Base-by-base conservation (phyloP, 2,113 vertebrate genomes). In the Sigmodon hispidus region DNA sequence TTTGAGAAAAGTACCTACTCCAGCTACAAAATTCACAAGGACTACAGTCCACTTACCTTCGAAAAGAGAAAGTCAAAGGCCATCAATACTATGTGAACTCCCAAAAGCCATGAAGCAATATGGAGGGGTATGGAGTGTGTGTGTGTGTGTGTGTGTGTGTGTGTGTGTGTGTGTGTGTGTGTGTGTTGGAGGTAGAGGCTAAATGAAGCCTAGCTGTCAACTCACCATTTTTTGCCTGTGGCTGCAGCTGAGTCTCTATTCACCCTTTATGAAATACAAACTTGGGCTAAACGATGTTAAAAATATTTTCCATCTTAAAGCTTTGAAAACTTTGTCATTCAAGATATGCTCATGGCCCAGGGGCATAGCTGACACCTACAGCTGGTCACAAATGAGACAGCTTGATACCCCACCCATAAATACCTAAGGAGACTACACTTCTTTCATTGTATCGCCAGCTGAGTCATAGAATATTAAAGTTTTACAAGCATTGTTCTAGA, bases 401-500 rank as follows among this genome's bases (percentile, higher is more conserved):
- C 12, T 50, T 17, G 19, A 79, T 65, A 40, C 57, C 29, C 12
- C 0, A 45, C 24, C 69, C 16, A 11, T 48, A 65, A 87, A 24
- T 17, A 65, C 40, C 72, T 81, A 59, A 29, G 90, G 52, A 89
- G 9, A 88, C 5, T 61, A 2, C 3, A 43, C 57, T 90, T 90
- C 69, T 90, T 88, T 40, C 83, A 85, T 3, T 34, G 40, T 17
- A 67, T 45, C 55, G 40, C 52, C 16, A 63, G n/a, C 61, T 76
- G 75, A 96, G 63, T 90, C 87, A 76, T 3, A 75, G 13, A 43
- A 92, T 67, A 75, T 95, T 85, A 40, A 86, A 85, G 15, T 86
- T 97, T 92, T 81, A 88, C 31, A 86, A 81, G 76, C 40, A 79
- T 85, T 73, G 22, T 92, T 90, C 59, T 57, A 85, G 80, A 91